Base-by-base conservation (phyloP, 2,888 invertebrate species). In the Globia sparganii region DNA sequence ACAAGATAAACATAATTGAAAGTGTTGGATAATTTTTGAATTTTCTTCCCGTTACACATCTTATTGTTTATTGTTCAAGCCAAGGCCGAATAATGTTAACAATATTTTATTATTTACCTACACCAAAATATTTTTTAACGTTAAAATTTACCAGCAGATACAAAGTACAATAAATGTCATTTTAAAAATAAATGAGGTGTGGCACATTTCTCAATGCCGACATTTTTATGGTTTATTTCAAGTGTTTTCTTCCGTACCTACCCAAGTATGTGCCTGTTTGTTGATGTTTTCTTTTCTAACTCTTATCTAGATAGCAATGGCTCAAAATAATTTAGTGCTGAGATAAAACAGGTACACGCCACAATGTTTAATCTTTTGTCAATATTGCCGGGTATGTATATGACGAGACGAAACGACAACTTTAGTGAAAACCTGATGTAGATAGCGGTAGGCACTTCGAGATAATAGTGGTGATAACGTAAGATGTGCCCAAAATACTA, bases 351-450 rank as follows among this genome's bases (percentile, higher is more conserved):
- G 86, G 89, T 88, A 88, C 83, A 87, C 89, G 87, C 89, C 87
- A 91, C 86, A 87, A 81, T 80, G 31, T 87, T 79, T 94, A 95
- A 95, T 96, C 96, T 95, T 94, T 92, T 91, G 96, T 95, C 94
- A 95, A 96, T 93, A 95, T 94, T 91, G 92, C 90, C 90, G 85
- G 84, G 91, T 87, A 85, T 82, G 83, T 92, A 92, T 93, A 92
- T 91, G 91, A 91, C 81, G 87, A 87, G 90, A 86, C 89, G 91
- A 91, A 90, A 88, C 89, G 86, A 90, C 81, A 90, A 92, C 91
- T 93, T 92, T 90, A 92, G 90, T 89, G 81, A 91, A 92, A 91
- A 87, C 91, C 89, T 82, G 88, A 84, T 81, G 82, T 87, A 87
- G 88, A 90, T 90, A 89, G 88, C 81, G 83, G 72, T 67, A 72